phyloP scores from a whole-genome alignment of 2,888 invertebrate genomes.

The Schizotus pectinicornis region DNA sequence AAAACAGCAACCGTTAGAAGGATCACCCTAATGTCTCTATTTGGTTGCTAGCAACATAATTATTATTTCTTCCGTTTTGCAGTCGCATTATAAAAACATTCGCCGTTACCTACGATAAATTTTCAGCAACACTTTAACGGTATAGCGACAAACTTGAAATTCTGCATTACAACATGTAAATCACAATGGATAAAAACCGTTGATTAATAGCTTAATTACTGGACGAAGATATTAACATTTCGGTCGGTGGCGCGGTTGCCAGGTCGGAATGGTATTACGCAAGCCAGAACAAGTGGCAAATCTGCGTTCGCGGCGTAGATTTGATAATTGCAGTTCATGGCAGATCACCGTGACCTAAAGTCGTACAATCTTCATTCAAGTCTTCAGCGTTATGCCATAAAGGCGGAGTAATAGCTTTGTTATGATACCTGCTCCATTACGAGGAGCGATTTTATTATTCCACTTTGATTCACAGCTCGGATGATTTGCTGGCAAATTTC shows the following conservation, averaged over 20 bases:
- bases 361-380: constrained; percentile 50
- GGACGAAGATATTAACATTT: constrained; percentile 23
- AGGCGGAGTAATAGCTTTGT: constrained; percentile 56
- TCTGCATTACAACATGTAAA: constrained; percentile 17
- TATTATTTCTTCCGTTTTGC: constrained; percentile 8
- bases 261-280: not conserved
- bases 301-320: constrained; percentile 19
- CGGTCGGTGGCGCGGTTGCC: constrained; percentile 17
- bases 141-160: constrained; percentile 13
- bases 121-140: constrained; percentile 2
- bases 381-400: constrained; percentile 52
- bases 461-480: constrained; percentile 37
- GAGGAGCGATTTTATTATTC: constrained; percentile 47
- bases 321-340: constrained; percentile 29
- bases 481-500: constrained; percentile 5
- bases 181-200: constrained; percentile 24
- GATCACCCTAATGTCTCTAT: constrained; percentile 45
- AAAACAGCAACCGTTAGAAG: constrained; percentile 50
- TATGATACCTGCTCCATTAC: constrained; percentile 53
- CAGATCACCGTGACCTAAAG: constrained; percentile 42
- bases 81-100: not conserved
- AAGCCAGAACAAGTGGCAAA: not conserved
- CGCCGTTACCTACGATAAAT: constrained; percentile 5
- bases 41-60: constrained; percentile 30
- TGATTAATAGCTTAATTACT: constrained; percentile 32